Conservation (phyloP, 2,888 invertebrate species). For the Synergus itoensis region DNA sequence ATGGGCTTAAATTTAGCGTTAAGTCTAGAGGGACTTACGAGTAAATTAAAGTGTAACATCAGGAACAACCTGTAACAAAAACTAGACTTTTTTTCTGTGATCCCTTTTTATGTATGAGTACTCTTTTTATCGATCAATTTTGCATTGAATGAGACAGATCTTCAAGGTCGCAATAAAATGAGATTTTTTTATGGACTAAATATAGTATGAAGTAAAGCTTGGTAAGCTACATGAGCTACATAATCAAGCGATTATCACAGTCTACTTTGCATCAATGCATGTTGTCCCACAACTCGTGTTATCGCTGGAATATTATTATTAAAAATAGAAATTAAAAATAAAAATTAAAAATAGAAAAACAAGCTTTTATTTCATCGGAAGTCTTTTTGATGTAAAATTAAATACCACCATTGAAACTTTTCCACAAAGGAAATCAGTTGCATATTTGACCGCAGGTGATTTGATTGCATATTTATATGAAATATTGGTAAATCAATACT, state of each 20-base stretch:
- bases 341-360: neutral
- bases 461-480: no score
- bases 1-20: no score
- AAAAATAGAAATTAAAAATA: constrained; percentile 29
- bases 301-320: constrained; percentile 2
- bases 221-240: neutral
- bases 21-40: no score
- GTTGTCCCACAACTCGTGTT: constrained; percentile 15
- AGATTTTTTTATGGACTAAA: constrained; percentile 30
- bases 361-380: neutral
- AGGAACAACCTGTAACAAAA: no score
- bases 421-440: no score
- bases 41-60: no score
- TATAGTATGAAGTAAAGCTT: constrained; percentile 20
- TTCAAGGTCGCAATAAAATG: constrained; percentile 13
- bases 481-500: no score
- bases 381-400: neutral
- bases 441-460: no score
- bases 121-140: neutral
- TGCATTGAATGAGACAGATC: neutral
- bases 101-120: neutral
- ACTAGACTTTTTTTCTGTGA: no score
- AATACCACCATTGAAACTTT: no score
- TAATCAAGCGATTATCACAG: constrained; percentile 38
- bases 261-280: constrained; percentile 27